phyloP scores from a whole-genome alignment of 2,888 invertebrate species.

The Xylota segnis region DNA sequence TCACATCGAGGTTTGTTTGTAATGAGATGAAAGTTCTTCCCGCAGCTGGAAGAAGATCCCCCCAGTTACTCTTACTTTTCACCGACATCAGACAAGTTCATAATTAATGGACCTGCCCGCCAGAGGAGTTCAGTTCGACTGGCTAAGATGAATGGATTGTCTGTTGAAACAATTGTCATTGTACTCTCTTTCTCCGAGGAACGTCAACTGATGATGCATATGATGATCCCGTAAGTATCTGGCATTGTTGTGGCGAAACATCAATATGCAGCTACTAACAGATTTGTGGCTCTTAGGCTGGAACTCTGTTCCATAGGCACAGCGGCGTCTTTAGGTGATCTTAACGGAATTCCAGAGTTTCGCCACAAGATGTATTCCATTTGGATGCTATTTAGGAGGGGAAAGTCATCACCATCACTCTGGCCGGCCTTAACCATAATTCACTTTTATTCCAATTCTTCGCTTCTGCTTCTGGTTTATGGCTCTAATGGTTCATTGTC shows the following conservation, averaged over 20 bases:
- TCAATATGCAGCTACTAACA: conserved; percentile 9
- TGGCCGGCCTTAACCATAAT: conserved; percentile 27
- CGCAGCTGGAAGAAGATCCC: neutral
- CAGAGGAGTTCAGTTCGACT: conserved; percentile 13
- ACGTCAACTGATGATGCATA: conserved; percentile 8
- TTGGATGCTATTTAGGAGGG: conserved; percentile 29
- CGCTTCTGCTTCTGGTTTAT: conserved; percentile 43
- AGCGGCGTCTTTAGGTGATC: conserved; percentile 20
- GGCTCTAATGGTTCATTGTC: conserved; percentile 43
- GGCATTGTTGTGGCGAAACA: conserved; percentile 14
- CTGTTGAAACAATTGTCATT: neutral
- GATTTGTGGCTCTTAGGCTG: neutral
- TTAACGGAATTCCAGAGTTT: conserved; percentile 42
- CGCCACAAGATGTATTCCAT: neutral
- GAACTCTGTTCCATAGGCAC: neutral
- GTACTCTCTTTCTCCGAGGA: conserved; percentile 2
- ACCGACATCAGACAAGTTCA: conserved; percentile 13
- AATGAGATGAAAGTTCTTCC: conserved; percentile 30
- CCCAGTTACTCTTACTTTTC: conserved; percentile 37
- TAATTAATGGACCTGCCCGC: conserved; percentile 25
- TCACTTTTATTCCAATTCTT: conserved; percentile 52
- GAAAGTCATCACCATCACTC: conserved; percentile 46
- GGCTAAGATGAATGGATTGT: conserved; percentile 24
- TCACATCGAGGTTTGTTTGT: neutral
- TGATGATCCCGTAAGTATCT: conserved; percentile 26